phyloP scores from a whole-genome alignment of 2,888 invertebrate genomes.

The Pelosia muscerda region DNA sequence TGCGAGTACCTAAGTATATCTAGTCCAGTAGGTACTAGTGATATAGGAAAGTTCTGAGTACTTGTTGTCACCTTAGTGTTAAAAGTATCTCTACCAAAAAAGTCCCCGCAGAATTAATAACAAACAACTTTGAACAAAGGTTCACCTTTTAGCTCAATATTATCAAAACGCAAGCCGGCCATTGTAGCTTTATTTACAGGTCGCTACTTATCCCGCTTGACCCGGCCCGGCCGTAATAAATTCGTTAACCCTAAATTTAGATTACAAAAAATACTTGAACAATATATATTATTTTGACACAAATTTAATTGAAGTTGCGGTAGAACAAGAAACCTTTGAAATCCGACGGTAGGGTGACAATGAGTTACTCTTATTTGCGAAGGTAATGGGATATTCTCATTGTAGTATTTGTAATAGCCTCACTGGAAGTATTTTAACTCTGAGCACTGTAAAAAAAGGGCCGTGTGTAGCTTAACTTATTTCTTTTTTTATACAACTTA shows the following conservation, averaged over 20 bases:
- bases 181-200: conserved; percentile 14
- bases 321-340: conserved; percentile 45
- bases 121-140: background rate
- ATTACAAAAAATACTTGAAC: conserved; percentile 36
- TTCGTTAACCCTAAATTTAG: conserved; percentile 26
- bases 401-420: background rate
- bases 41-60: too few relatives aligned
- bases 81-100: background rate
- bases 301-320: conserved; percentile 43
- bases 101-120: background rate
- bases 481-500: too few relatives aligned
- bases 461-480: too few relatives aligned
- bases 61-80: too few relatives aligned
- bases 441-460: background rate
- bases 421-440: background rate
- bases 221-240: conserved; percentile 25
- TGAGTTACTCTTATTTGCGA: background rate
- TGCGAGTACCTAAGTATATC: too few relatives aligned
- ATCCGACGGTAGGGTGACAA: conserved; percentile 24
- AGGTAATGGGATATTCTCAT: background rate
- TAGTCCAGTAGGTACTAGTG: too few relatives aligned
- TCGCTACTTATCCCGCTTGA: conserved; percentile 13
- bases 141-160: background rate
- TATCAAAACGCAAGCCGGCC: background rate
- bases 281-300: conserved; percentile 40